A percentile compares a stretch with the other conserved stretches of the same genome.
Conservation (phyloP, 2,113 vertebrate genomes). For the Chaetops frenatus region DNA sequence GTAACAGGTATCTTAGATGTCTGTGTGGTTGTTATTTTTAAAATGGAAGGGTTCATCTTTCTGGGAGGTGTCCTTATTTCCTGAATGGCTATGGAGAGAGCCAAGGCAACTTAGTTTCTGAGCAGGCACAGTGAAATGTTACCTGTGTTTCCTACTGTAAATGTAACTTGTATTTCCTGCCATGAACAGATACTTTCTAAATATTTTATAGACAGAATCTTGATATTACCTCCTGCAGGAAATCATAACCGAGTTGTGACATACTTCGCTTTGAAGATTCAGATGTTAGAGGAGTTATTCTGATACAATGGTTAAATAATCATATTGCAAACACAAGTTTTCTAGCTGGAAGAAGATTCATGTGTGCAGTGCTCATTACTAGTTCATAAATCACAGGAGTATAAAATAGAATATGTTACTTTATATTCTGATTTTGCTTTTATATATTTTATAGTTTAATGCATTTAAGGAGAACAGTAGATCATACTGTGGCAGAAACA, state of each 20-base stretch:
- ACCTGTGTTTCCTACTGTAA: accelerated
- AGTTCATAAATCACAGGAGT: background rate
- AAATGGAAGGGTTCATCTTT: background rate
- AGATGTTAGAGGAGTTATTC: background rate
- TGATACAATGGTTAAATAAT: background rate
- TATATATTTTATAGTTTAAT: background rate
- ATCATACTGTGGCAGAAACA: background rate
- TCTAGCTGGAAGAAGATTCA: background rate
- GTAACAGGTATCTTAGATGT: background rate
- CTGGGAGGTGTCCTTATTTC: background rate
- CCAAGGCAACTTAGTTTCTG: background rate
- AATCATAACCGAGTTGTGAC: background rate
- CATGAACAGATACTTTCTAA: background rate
- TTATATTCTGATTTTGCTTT: background rate
- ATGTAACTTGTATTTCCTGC: background rate
- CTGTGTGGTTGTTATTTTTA: background rate
- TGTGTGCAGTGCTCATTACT: background rate
- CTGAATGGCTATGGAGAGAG: background rate
- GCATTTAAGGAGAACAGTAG: background rate
- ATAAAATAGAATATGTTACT: background rate
- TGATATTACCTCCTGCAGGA: background rate
- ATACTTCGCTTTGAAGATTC: background rate
- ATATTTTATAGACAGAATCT: background rate
- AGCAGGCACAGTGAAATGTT: background rate
- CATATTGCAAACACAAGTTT: background rate